Evolutionary conservation across 2,113 vertebrate species (phyloP).

Genomic region (Ciconia stormi): DNA sequence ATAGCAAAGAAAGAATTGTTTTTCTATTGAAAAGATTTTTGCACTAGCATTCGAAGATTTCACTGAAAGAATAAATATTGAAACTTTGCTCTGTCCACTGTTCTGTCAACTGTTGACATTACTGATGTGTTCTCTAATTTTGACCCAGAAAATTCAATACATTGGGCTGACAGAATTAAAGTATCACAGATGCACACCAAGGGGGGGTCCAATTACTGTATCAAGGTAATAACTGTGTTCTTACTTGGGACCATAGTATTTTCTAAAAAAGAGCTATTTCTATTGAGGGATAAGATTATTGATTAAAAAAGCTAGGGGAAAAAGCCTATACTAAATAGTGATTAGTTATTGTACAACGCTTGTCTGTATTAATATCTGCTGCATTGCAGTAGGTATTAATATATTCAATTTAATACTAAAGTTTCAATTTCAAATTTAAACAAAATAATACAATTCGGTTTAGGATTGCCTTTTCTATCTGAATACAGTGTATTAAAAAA

Average conservation of each 20-base stretch:
- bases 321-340: not conserved
- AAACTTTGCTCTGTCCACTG: not conserved
- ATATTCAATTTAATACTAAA: not conserved
- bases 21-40: not conserved
- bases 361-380: not conserved
- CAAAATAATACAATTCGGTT: not conserved
- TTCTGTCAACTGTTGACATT: not conserved
- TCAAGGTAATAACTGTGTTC: not conserved
- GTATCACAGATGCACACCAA: not conserved
- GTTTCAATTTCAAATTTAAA: not conserved
- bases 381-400: not conserved
- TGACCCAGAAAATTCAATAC: not conserved
- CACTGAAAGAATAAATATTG: slow-evolving; percentile 20
- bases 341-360: not conserved
- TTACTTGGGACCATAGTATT: not conserved
- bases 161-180: not conserved
- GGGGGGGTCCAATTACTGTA: not conserved
- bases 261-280: not conserved
- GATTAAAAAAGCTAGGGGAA: not conserved
- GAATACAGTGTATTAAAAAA: not conserved
- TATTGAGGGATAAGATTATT: not conserved
- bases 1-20: not conserved
- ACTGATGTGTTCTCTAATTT: slow-evolving; percentile 5
- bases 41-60: not conserved
- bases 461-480: not conserved